Conservation (phyloP, 2,888 invertebrate species). For the Germaria angustata region DNA sequence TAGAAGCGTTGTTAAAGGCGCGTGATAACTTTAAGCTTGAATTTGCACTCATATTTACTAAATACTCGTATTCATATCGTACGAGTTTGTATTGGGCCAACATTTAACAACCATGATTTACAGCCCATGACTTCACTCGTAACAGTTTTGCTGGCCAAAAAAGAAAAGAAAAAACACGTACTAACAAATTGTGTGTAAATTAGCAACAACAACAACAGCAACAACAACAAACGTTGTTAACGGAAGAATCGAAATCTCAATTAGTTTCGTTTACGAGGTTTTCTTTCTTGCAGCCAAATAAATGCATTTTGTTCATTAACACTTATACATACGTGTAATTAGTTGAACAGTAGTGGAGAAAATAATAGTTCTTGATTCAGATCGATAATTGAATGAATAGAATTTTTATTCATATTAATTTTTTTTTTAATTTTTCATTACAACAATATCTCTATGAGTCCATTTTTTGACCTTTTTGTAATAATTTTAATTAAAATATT, state of each 20-base stretch:
- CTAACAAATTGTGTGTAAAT: slow-evolving; percentile 32
- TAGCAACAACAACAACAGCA: slow-evolving; percentile 6
- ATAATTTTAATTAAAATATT: no score
- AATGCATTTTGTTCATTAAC: slow-evolving; percentile 1
- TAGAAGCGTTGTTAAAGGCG: slow-evolving; percentile 25
- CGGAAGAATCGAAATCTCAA: slow-evolving; percentile 44
- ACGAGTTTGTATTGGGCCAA: background rate
- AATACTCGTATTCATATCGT: background rate
- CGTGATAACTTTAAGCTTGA: slow-evolving; percentile 7
- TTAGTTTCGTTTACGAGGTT: slow-evolving; percentile 31
- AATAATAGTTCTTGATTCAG: background rate
- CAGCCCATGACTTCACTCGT: slow-evolving; percentile 51
- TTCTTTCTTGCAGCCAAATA: background rate
- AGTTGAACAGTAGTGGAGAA: background rate
- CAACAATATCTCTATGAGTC: no score
- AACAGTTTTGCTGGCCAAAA: slow-evolving; percentile 32
- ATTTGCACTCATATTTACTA: background rate
- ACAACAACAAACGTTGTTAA: slow-evolving; percentile 32
- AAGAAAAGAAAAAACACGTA: background rate
- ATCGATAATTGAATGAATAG: no score
- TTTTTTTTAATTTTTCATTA: no score
- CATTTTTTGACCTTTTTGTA: no score
- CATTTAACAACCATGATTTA: slow-evolving; percentile 4
- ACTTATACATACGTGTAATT: background rate
- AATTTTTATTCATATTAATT: no score